Evolutionary conservation across 92 coral and sea anemone genomes (phyloP).

Genomic region (Paragorgia papillata): DNA sequence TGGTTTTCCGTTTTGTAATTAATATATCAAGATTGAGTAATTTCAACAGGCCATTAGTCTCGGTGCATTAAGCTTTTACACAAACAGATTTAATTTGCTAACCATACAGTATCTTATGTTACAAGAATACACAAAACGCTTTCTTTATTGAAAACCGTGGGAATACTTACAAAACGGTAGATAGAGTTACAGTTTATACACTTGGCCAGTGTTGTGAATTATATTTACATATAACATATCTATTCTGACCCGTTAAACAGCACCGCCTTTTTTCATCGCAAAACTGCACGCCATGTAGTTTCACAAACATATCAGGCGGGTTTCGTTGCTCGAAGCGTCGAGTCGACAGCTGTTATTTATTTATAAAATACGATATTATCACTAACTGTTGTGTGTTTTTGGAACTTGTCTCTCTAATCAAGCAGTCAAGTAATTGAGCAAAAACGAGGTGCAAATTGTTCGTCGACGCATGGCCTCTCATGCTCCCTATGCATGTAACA

Average conservation of each 20-base stretch:
- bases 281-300: not conserved
- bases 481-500: not conserved
- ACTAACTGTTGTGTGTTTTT: not conserved
- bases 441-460: not conserved
- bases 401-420: not conserved
- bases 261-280: not conserved
- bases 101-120: not conserved
- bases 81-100: constrained; percentile 8
- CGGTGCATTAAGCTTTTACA: not conserved
- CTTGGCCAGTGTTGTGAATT: not conserved
- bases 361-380: not conserved
- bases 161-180: not conserved
- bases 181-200: not conserved
- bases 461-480: not conserved
- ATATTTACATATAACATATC: not conserved
- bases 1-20: constrained; percentile 37
- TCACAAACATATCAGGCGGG: not conserved
- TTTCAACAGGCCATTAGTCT: constrained; percentile 17
- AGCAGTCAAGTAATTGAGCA: not conserved
- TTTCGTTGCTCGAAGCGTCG: not conserved
- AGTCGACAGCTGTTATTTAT: constrained; percentile 3
- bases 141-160: constrained; percentile 31
- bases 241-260: not conserved
- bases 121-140: constrained; percentile 3
- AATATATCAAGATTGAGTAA: constrained; percentile 19